Evolutionary conservation across 1,140 invertebrate species (phyloP), one percentile per base, ranked within the genome.

Genomic region (Micrasema minimum): DNA sequence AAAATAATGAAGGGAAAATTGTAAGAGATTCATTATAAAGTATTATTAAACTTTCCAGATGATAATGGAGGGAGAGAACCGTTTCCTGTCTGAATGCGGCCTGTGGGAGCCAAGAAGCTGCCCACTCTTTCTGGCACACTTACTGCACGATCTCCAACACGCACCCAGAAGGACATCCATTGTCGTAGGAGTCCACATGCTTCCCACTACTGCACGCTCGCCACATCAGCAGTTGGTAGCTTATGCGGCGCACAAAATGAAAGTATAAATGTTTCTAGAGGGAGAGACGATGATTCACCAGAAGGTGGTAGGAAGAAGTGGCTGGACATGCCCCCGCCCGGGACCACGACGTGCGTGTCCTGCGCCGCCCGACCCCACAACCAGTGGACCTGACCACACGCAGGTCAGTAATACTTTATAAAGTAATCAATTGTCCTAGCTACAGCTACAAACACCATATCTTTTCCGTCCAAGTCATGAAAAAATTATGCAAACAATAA

Each of bases 271-370:
- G 1, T 68, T n/a, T 46, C 73, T 81, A 88, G 92, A 92, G 76
- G 91, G 91, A 41, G 90, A 91, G 59, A 93, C 91, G 69, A 92
- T 91, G 4, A 91, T 92, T 65, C 90, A 94, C 79, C 80, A 94
- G 72, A 94, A 93, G 83, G 92, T 95, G 9, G 88, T 92, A 0
- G 87, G n/a, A n/a, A 88, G 77, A 85, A 93, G 35, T 88, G 90
- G 43, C 86, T 87, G n/a, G 92, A 94, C 80, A 95, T 95, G 86
- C 88, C n/a, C 84, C 88, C 10, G 94, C 97, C 3, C 84, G 90
- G 55, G 95, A 97, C 83, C 92, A 96, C 81, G 92, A 97, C 83
- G 96, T 98, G 2, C 96, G 96, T 0, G 88, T 97, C 31, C 90
- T 97, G 76, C 84, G 92, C 77, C 78, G 38, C 75, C 77, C 20